Conservation (phyloP, 2,113 vertebrate species). For the Nycticebus coucang region DNA sequence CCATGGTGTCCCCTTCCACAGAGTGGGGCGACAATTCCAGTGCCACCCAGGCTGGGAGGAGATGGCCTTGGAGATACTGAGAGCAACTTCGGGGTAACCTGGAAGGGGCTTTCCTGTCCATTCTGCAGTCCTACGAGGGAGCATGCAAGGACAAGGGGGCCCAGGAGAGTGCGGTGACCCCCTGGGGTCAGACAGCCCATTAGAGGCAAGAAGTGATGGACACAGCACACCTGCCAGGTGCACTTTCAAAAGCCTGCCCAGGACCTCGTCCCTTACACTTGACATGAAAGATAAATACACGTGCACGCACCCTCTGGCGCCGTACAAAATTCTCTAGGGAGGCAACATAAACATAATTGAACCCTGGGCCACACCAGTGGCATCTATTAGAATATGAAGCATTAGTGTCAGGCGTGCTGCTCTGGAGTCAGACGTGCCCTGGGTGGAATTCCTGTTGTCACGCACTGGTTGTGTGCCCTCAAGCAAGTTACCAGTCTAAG, state of each 20-base stretch:
- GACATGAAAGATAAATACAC: neutral
- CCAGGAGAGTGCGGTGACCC: no score
- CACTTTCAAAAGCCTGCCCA: no score
- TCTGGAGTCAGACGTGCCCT: neutral
- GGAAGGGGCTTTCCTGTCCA: neutral
- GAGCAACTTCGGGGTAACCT: neutral
- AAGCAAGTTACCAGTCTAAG: no score
- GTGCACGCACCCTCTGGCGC: no score
- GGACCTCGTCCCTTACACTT: neutral
- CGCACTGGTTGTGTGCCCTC: neutral
- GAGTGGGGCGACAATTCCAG: neutral
- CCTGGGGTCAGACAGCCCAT: neutral
- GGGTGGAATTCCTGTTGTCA: neutral
- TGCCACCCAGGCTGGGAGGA: neutral
- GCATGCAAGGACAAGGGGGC: neutral
- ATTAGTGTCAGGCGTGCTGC: fast-evolving
- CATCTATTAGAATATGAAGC: neutral
- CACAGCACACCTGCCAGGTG: fast-evolving
- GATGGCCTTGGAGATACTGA: neutral
- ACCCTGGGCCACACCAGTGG: fast-evolving
- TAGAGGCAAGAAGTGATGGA: neutral
- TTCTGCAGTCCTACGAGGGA: neutral
- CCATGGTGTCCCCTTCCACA: neutral
- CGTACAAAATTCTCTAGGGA: neutral
- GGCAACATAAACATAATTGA: neutral